phyloP scores from a whole-genome alignment of 2,888 invertebrate species.

The Heteropelma amictum region DNA sequence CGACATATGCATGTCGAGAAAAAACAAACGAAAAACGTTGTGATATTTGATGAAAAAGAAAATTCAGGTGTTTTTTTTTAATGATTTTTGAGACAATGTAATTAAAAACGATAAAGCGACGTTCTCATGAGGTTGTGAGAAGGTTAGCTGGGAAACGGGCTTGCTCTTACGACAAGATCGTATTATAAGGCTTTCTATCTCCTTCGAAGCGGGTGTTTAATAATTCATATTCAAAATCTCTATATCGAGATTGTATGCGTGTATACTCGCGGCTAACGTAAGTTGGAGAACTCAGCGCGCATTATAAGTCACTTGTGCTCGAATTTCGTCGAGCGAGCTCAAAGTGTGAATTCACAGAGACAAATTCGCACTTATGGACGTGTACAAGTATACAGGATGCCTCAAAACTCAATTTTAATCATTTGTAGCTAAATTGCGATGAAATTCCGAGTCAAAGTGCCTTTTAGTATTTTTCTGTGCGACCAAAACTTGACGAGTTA shows the following conservation, averaged over 20 bases:
- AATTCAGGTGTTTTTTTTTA: too few species aligned
- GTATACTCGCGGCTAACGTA: too few species aligned
- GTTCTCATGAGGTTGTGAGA: neutral
- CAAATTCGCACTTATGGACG: neutral
- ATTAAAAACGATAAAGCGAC: conserved; percentile 3
- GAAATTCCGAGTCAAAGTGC: too few species aligned
- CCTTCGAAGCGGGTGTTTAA: conserved; percentile 31
- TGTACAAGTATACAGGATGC: neutral
- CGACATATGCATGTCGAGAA: neutral
- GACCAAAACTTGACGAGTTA: too few species aligned
- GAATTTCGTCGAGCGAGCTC: too few species aligned
- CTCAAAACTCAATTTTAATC: too few species aligned
- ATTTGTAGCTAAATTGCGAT: too few species aligned
- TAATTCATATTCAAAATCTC: conserved; percentile 63
- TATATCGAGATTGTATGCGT: conserved; percentile 54
- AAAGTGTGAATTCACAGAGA: conserved; percentile 4
- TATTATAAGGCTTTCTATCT: conserved; percentile 21
- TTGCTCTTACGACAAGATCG: conserved; percentile 29
- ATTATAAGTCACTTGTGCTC: conserved; percentile 57
- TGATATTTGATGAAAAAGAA: too few species aligned
- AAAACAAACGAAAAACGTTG: too few species aligned
- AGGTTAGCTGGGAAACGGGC: neutral
- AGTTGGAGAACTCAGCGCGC: conserved; percentile 35
- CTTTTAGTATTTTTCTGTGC: too few species aligned
- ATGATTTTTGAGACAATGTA: neutral